Conservation (phyloP, 2,113 vertebrate species). For the Oryzias melastigma region DNA sequence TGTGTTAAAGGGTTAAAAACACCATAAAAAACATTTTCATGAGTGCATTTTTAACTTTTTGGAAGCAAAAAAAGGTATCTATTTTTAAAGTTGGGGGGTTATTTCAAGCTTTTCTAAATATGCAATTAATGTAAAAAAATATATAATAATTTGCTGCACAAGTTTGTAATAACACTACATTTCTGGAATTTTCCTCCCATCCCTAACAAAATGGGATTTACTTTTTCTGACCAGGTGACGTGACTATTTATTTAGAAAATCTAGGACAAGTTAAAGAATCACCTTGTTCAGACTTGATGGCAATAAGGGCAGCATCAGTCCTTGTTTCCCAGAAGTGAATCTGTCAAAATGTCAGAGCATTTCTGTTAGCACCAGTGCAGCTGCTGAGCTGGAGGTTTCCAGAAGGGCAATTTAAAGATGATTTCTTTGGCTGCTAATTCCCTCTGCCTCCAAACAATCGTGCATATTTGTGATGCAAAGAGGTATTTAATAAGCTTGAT, state of each 20-base stretch:
- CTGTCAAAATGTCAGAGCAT: background rate
- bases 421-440: background rate
- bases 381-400: background rate
- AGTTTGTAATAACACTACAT: too few species aligned
- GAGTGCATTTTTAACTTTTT: too few species aligned
- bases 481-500: conserved; percentile 65
- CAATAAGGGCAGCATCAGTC: background rate
- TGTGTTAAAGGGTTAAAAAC: too few species aligned
- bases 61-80: too few species aligned
- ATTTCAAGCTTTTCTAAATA: too few species aligned
- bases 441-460: conserved; percentile 13
- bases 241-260: background rate
- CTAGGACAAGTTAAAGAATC: background rate
- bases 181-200: too few species aligned
- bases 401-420: background rate
- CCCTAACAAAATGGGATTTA: too few species aligned
- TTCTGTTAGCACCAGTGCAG: background rate
- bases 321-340: background rate
- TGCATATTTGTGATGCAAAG: conserved; percentile 37
- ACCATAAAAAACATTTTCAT: too few species aligned
- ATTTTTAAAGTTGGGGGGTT: too few species aligned
- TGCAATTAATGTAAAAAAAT: too few species aligned
- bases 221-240: too few species aligned
- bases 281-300: background rate
- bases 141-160: too few species aligned